Evolutionary conservation across 2,888 invertebrate genomes (phyloP).

Genomic region (Boloria euphrosyne): DNA sequence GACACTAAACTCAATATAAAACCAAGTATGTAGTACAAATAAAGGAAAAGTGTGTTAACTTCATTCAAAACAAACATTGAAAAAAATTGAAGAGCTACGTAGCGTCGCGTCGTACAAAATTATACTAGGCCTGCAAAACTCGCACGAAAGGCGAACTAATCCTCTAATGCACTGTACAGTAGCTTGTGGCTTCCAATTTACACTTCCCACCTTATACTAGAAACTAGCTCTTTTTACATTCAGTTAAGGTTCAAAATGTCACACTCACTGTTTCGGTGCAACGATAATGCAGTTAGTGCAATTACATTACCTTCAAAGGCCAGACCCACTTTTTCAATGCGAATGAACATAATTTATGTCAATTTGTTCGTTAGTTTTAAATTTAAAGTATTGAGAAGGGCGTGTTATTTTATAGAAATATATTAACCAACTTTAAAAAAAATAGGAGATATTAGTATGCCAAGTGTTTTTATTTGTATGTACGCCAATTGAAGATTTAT

Average conservation of each 20-base stretch:
- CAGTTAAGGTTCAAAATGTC: constrained; percentile 16
- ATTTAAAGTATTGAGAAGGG: background rate
- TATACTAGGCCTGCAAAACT: constrained; percentile 26
- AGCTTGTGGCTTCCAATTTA: constrained; percentile 22
- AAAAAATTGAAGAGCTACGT: constrained; percentile 6
- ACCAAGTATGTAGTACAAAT: background rate
- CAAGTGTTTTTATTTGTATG: no score
- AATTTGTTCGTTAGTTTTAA: constrained; percentile 38
- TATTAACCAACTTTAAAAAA: no score
- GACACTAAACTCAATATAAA: background rate
- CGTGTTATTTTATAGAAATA: background rate
- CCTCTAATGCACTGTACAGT: constrained; percentile 33
- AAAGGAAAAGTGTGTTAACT: constrained; percentile 7
- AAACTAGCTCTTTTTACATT: constrained; percentile 9
- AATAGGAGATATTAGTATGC: no score
- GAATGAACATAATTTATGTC: constrained; percentile 47
- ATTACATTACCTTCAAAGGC: constrained; percentile 42
- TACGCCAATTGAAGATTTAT: no score
- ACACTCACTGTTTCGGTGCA: constrained; percentile 1
- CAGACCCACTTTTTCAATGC: constrained; percentile 45
- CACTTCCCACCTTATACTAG: background rate
- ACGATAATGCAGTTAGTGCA: constrained; percentile 38
- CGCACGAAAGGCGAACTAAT: constrained; percentile 30
- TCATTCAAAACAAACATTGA: constrained; percentile 8
- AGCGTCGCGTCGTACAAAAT: constrained; percentile 9